Base-by-base conservation (phyloP, 2,113 vertebrate species). In the Taurulus bubalis region DNA sequence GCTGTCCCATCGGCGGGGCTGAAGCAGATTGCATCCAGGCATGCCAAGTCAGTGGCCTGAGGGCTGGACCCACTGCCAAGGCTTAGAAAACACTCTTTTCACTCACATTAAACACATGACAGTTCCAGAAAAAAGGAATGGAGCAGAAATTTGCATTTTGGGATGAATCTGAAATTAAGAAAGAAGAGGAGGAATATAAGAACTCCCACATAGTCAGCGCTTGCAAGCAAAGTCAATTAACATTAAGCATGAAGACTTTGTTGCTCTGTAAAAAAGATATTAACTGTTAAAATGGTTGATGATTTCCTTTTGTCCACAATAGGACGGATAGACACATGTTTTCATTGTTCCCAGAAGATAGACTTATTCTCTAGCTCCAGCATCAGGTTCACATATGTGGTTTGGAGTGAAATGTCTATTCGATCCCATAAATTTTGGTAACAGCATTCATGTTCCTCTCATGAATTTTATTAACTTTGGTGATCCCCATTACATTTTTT, bases 1-100 rank as follows among this genome's bases (percentile, higher is more conserved):
- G 76, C 30, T 67, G 72, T 66, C 77, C 58, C 75, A 32, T 22
- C 68, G 82, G 74, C 71, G 69, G 69, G 62, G 82, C 64, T 40
- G 77, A 83, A 59, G 80, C 82, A 89, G 87, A 84, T 77, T 74
- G 89, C 59, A 60, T 38, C 24, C 83, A 64, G 68, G 32, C 70
- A 20, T 59, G 87, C 89, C 89, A 85, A 87, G 62, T 45, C 22
- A 56, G 63, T 26, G 68, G 63, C 85, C 77, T 12, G 22, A 75
- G 47, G 64, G 68, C 38, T 8, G 22, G 56, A 75, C 16, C 75
- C 12, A 1, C 34, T 79, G 73, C 71, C 72, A 69, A 79, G 26
- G 38, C 62, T 51, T 26, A 40, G 71, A 55, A 11, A 26, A 66
- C 51, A 32, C 58, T 66, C 16, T 45, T 38, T 78, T 79, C 38